Base-by-base conservation (phyloP, 1,140 invertebrate species). In the Pogonognathellus flavescens region DNA sequence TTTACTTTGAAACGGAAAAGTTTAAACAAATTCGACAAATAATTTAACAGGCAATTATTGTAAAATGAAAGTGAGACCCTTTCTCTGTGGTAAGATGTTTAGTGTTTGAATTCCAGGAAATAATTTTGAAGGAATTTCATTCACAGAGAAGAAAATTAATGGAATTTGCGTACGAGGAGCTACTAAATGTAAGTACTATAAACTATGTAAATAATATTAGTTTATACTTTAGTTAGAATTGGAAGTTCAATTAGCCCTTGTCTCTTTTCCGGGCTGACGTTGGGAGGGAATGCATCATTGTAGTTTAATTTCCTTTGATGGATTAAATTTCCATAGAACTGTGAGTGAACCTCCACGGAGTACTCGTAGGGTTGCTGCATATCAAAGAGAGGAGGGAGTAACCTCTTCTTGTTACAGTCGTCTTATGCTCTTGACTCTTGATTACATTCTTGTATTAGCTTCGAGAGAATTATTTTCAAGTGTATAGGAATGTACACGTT, bases 321-420 rank as follows among this genome's bases (percentile, higher is more conserved):
- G 70, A 76, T 76, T 76, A 76, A 76, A 76, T 76, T 76, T 76
- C 70, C 70, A 50, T 66, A 25, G 62, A 66, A 25, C 62, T 20
- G 62, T 66, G 31, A 41, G 31, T 41, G 31, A 41, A 41, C 31
- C 31, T 41, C 31, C 31, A 3, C 6, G 2, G 2, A 41, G 31
- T 41, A 41, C 31, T 41, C 31, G 14, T 66, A 76, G 70, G 70
- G 70, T 50, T 76, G n/a, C 70, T 76, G 25, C 31, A 76, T 31
- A 76, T 76, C 70, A 76, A 76, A 76, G 16, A 31, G 70, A 31
- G 70, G 70, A 76, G 62, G 62, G 22, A 76, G 70, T 31, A 41
- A 16, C 31, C 70, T 49, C 41, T 76, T 49, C 41, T 76, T 76
- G 62, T 66, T 25, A 25, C 25, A 13, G 22, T 76, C n/a, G 41